phyloP scores from a whole-genome alignment of 2,888 invertebrate genomes.

The Conomelus anceps region DNA sequence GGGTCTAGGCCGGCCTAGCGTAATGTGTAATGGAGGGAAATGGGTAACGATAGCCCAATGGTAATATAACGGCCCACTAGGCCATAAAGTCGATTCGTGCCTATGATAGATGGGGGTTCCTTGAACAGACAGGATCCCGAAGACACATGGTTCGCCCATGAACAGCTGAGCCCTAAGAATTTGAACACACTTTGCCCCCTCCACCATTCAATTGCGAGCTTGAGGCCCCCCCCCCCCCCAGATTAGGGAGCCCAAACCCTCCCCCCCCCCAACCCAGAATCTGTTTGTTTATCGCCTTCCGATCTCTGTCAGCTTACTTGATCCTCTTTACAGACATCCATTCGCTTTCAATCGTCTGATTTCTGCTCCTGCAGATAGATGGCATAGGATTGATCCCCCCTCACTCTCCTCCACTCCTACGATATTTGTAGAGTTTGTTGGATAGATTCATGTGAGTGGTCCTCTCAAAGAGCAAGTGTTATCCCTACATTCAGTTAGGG shows the following conservation, averaged over 20 bases:
- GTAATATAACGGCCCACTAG: neutral
- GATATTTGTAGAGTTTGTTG: neutral
- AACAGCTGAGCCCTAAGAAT: neutral
- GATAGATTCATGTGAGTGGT: neutral
- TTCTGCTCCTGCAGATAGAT: neutral
- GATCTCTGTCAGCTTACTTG: neutral
- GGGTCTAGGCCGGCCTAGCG: neutral
- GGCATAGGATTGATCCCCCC: neutral
- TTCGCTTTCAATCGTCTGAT: neutral
- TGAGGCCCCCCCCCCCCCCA: neutral
- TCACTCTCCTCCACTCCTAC: neutral
- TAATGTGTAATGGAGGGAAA: neutral
- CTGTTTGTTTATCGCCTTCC: neutral
- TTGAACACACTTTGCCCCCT: neutral
- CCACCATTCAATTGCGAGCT: too few relatives aligned
- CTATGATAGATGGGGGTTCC: neutral
- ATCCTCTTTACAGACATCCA: neutral
- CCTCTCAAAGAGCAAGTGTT: neutral
- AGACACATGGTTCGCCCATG: neutral
- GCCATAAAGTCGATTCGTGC: neutral
- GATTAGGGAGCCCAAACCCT: neutral
- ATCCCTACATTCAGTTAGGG: too few relatives aligned
- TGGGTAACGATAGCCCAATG: neutral
- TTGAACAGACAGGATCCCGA: too few relatives aligned
- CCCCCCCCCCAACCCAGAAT: neutral